Conservation (phyloP, 2,113 vertebrate genomes). For the Gopherus flavomarginatus region DNA sequence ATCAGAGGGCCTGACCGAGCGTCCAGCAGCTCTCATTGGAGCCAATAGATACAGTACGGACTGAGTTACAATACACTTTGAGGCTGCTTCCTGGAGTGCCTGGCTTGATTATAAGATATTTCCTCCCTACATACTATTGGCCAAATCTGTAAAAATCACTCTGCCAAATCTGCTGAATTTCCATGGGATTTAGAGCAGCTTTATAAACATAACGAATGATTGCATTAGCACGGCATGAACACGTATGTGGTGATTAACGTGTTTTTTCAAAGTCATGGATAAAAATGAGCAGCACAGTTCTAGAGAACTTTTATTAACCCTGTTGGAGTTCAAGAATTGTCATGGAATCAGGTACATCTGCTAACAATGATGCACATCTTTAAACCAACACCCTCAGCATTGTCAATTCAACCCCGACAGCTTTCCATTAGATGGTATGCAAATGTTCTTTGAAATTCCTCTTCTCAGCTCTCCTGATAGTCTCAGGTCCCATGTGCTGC, state of each 20-base stretch:
- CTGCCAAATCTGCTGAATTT: conserved; percentile 58
- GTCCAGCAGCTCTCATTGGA: background rate
- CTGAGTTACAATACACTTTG: no score
- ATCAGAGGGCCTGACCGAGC: background rate
- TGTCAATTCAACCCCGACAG: conserved; percentile 46
- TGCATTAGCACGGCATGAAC: conserved; percentile 50
- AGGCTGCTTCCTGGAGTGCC: rapidly evolving
- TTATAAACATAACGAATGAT: conserved; percentile 73
- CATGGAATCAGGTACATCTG: conserved; percentile 65
- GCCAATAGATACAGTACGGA: background rate
- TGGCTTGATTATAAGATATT: background rate
- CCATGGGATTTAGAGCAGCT: conserved; percentile 49
- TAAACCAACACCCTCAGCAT: conserved; percentile 42
- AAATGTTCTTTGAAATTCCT: conserved; percentile 45
- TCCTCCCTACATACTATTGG: background rate
- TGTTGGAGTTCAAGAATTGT: conserved; percentile 70
- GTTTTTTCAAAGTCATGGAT: conserved; percentile 62
- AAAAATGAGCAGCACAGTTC: conserved; percentile 67
- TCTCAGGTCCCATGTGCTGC: background rate
- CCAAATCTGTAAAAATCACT: conserved; percentile 54
- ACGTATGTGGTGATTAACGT: conserved; percentile 59
- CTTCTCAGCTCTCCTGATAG: background rate
- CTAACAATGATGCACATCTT: conserved; percentile 72
- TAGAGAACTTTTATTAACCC: conserved; percentile 67
- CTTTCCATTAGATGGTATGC: background rate